Evolutionary conservation across 2,113 vertebrate species (phyloP).

Genomic region (Malurus cyaneus): DNA sequence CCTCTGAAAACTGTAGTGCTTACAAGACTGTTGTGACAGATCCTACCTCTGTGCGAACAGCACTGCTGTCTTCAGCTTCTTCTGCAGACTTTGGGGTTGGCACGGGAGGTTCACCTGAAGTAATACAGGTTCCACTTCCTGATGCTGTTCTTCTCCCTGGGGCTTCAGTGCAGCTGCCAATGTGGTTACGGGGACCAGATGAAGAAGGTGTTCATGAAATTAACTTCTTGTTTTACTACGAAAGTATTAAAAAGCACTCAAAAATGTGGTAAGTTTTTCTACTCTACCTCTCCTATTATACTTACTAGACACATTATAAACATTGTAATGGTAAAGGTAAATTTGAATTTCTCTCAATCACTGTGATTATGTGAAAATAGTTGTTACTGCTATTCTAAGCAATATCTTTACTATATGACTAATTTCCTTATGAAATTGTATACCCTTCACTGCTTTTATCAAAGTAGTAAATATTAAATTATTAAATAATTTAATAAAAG

Average conservation of each 20-base stretch:
- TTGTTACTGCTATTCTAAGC: not conserved
- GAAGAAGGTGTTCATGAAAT: slow-evolving; percentile 98
- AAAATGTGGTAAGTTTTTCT: slow-evolving; percentile 82
- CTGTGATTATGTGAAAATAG: not conserved
- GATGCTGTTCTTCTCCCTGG: slow-evolving; percentile 85
- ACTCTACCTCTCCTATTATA: not conserved
- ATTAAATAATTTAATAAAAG: not conserved
- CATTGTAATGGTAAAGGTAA: not conserved
- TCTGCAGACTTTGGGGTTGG: slow-evolving; percentile 80
- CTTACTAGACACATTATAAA: not conserved
- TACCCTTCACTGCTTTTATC: not conserved
- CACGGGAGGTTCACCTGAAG: slow-evolving; percentile 70
- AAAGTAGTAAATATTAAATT: not conserved
- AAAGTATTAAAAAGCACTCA: slow-evolving; percentile 84
- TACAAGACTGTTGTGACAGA: slow-evolving; percentile 88
- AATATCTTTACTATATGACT: not conserved
- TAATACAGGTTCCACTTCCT: slow-evolving; percentile 85
- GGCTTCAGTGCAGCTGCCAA: slow-evolving; percentile 88
- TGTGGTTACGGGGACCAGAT: slow-evolving; percentile 96
- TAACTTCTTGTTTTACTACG: slow-evolving; percentile 97
- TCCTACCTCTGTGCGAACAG: slow-evolving; percentile 69
- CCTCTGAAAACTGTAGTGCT: slow-evolving; percentile 91
- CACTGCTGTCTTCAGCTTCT: slow-evolving; percentile 77
- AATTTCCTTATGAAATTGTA: not conserved
- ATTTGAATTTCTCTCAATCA: not conserved